Evolutionary conservation across 92 coral and sea anemone species (phyloP).

Genomic region (Bergia puertoricense): DNA sequence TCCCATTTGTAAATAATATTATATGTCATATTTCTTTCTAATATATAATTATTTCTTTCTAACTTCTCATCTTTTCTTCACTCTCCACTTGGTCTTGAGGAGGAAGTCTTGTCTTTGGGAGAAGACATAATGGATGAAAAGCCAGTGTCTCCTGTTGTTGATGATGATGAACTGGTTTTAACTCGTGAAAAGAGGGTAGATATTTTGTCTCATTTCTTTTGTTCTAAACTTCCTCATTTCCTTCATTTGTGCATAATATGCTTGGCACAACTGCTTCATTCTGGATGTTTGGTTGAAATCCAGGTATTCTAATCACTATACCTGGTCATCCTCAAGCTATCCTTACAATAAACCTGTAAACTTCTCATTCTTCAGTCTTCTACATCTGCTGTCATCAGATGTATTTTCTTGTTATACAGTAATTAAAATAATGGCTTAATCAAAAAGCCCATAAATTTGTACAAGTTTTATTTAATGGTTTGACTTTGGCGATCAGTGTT

Average conservation of each 20-base stretch:
- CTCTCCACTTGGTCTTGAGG: conserved; percentile 4
- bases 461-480: too few relatives aligned
- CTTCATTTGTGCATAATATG: background rate
- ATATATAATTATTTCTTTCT: background rate
- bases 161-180: background rate
- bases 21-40: background rate
- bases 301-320: too few relatives aligned
- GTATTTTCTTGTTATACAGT: too few relatives aligned
- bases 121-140: conserved; percentile 15
- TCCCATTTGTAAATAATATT: background rate
- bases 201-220: background rate
- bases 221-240: background rate
- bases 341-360: too few relatives aligned
- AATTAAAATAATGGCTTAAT: too few relatives aligned
- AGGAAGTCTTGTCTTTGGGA: conserved; percentile 12
- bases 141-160: background rate
- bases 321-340: too few relatives aligned
- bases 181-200: conserved; percentile 19
- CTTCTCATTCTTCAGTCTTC: too few relatives aligned
- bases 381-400: too few relatives aligned
- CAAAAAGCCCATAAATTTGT: too few relatives aligned
- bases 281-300: too few relatives aligned
- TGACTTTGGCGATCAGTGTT: too few relatives aligned
- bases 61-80: background rate
- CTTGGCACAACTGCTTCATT: background rate